Percentiles rank a stretch among this genome's conserved stretches.
phyloP scores from a whole-genome alignment of 2,797 vertebrate genomes.

The Cetoscarus ocellatus region DNA sequence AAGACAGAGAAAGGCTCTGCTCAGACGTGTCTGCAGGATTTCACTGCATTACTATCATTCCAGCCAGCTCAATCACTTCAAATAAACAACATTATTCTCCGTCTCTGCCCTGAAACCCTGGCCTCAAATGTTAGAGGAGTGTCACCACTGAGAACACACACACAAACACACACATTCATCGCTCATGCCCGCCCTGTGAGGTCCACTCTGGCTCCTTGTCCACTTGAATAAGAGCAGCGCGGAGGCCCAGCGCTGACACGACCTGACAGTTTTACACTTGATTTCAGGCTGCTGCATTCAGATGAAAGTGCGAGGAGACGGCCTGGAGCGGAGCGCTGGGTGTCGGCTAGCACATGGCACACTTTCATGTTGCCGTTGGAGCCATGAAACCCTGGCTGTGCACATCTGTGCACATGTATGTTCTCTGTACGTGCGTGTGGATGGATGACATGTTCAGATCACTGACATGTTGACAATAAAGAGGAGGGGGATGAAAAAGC shows the following conservation, averaged over 20 bases:
- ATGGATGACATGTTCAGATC: conserved; percentile 26
- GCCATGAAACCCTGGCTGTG: conserved; percentile 20
- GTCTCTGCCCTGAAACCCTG: conserved; percentile 42
- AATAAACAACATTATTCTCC: conserved; percentile 70
- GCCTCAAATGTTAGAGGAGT: conserved; percentile 57
- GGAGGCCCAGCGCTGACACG: conserved; percentile 82
- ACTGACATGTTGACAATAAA: conserved; percentile 4
- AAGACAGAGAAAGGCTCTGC: no score
- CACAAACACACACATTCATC: conserved; percentile 14
- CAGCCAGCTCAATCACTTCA: conserved; percentile 62
- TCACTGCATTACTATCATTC: conserved; percentile 59
- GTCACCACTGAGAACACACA: conserved; percentile 14
- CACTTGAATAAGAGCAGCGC: conserved; percentile 77
- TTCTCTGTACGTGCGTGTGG: conserved; percentile 8
- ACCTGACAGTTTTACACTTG: conserved; percentile 86
- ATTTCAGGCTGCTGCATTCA: conserved; percentile 74
- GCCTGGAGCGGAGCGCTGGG: conserved; percentile 53
- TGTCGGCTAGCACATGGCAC: conserved; percentile 27
- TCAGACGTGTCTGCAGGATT: neutral
- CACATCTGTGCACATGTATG: conserved; percentile 10
- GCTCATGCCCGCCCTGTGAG: conserved; percentile 59
- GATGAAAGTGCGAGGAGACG: conserved; percentile 56
- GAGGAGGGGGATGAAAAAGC: conserved; percentile 9
- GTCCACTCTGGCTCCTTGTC: conserved; percentile 85
- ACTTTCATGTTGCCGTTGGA: conserved; percentile 45